Evolutionary conservation across 2,888 invertebrate species (phyloP).

Genomic region (Cosmia trapezina): DNA sequence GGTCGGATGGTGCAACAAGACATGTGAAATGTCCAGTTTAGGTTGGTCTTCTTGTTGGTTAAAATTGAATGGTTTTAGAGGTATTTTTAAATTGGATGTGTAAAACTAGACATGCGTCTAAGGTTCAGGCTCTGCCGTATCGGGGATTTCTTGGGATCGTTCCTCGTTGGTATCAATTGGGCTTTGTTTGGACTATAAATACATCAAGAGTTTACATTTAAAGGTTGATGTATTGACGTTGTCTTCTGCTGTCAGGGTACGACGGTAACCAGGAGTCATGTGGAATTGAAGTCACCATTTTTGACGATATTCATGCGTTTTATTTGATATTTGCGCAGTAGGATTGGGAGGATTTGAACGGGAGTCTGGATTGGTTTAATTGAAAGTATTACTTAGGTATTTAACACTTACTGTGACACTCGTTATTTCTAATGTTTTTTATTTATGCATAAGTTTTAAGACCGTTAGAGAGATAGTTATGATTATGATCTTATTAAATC

Average conservation of each 20-base stretch:
- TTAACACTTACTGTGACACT: neutral
- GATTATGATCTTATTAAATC: too few species aligned
- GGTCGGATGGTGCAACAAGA: constrained; percentile 60
- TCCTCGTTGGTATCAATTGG: constrained; percentile 77
- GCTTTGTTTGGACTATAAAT: constrained; percentile 78
- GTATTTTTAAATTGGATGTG: constrained; percentile 61
- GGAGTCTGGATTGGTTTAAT: neutral
- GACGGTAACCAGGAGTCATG: constrained; percentile 32
- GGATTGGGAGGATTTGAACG: neutral
- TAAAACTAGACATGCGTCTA: constrained; percentile 71
- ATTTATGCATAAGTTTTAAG: neutral
- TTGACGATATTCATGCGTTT: constrained; percentile 19
- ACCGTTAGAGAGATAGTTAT: neutral
- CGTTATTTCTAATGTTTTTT: neutral
- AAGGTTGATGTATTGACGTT: constrained; percentile 71
- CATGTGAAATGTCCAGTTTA: constrained; percentile 60
- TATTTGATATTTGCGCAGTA: constrained; percentile 6
- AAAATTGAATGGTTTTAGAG: constrained; percentile 55
- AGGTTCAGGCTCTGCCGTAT: constrained; percentile 70
- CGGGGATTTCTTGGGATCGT: constrained; percentile 79
- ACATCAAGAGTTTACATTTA: constrained; percentile 80
- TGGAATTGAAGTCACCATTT: constrained; percentile 32
- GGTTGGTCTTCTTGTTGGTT: constrained; percentile 55
- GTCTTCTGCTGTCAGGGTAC: constrained; percentile 58
- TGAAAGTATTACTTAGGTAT: neutral